These are phyloP conservation scores for Cheilosia pagana DNA, from an alignment of 2,888 invertebrate species.

Conservation along the genomic window DNA sequence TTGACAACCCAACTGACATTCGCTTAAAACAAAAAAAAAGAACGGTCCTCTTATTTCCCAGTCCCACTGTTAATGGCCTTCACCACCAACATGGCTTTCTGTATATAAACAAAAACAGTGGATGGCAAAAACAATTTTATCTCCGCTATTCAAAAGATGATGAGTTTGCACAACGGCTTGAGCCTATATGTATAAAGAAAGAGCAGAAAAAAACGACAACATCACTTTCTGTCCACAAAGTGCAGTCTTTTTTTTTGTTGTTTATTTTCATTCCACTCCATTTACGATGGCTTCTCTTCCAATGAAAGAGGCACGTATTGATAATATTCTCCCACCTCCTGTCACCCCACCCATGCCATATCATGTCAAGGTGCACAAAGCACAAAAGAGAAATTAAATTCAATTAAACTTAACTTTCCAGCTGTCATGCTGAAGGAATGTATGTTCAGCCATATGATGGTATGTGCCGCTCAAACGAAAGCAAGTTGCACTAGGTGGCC, in stretches of 20 bases:
- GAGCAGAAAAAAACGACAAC: constrained; percentile 41
- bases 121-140: constrained; percentile 24
- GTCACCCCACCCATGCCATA: not conserved
- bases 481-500: constrained; percentile 34
- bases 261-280: constrained; percentile 54
- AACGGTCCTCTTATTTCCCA: constrained; percentile 5
- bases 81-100: constrained; percentile 24
- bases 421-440: constrained; percentile 29
- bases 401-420: constrained; percentile 63
- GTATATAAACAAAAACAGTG: constrained; percentile 1
- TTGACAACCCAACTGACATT: not conserved
- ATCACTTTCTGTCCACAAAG: constrained; percentile 59
- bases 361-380: constrained; percentile 69
- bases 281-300: constrained; percentile 57
- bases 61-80: constrained; percentile 60
- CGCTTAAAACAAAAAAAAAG: not conserved
- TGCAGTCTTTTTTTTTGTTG: constrained; percentile 31
- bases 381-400: constrained; percentile 70
- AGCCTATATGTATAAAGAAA: constrained; percentile 41
- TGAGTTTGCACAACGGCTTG: constrained; percentile 69
- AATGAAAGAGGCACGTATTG: constrained; percentile 49
- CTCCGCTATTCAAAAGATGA: constrained; percentile 58
- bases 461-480: constrained; percentile 25
- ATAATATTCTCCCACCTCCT: constrained; percentile 24
- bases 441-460: not conserved